phyloP scores from a whole-genome alignment of 2,888 invertebrate genomes.

The Tenthredo livida region DNA sequence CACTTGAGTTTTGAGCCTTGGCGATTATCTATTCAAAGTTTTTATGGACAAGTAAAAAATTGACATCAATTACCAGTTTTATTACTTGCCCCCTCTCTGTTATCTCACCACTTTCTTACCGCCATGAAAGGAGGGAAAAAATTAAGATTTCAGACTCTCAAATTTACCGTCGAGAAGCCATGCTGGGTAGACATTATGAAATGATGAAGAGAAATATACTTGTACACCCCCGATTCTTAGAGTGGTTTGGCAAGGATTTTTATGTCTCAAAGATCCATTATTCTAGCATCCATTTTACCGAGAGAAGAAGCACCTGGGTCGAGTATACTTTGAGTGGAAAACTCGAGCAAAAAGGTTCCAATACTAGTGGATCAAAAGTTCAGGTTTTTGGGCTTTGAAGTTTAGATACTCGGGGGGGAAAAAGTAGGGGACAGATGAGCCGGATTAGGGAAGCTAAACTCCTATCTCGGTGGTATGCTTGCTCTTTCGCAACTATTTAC shows the following conservation, averaged over 20 bases:
- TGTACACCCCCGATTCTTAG: not conserved
- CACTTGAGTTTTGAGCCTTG: not conserved
- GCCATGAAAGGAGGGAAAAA: not conserved
- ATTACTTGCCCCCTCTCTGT: not conserved
- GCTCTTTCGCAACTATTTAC: conserved; percentile 24
- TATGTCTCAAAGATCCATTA: conserved; percentile 10
- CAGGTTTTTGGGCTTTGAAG: conserved; percentile 18
- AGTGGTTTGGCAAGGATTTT: not conserved
- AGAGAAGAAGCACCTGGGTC: not conserved
- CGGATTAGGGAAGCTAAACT: conserved; percentile 33
- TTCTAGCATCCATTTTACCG: not conserved
- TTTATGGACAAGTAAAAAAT: not conserved
- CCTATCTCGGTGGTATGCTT: conserved; percentile 5
- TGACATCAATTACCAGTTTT: conserved; percentile 23
- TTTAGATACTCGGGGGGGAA: not conserved
- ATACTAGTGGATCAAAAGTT: conserved; percentile 41
- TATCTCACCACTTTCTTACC: conserved; percentile 1
- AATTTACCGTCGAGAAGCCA: not conserved
- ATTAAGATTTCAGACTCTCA: not conserved
- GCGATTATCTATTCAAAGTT: conserved; percentile 25
- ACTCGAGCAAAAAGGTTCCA: conserved; percentile 9
- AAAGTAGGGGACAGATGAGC: conserved; percentile 33
- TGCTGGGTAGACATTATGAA: not conserved
- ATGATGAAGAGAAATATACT: conserved; percentile 18
- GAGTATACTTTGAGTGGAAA: not conserved